Evolutionary conservation across 2,113 vertebrate species (phyloP), one percentile per base, ranked within the genome.

Genomic region (Etheostoma spectabile): DNA sequence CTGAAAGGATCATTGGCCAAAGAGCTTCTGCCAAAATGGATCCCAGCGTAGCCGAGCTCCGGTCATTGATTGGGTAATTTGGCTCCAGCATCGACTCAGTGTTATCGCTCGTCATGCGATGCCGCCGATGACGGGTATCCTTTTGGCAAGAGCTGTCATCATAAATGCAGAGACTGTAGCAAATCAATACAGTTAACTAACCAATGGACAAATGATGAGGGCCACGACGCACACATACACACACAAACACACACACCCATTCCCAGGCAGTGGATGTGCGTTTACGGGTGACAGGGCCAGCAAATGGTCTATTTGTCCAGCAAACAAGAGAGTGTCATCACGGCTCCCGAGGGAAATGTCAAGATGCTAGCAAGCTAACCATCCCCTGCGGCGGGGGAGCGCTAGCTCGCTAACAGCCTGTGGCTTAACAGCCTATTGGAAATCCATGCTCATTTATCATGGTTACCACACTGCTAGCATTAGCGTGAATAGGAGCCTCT

Each of bases 391-490:
- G 59, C 6, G 3, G 60, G 33, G 22, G 16, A 33, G 27, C 6
- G 53, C 63, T 55, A 48, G 69, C 62, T 62, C n/a, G 8, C 80
- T 81, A 82, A 80, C 76, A 64, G 51, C 80, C 48, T 57, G 77
- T 42, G 70, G 60, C 64, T 83, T 56, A 81, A 62, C 68, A 68
- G 79, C 67, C 42, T 56, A 89, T 82, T 85, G 91, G 86, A 90
- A 93, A 93, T 93, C 90, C 69, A 89, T 90, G 71, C 46, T 86
- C 70, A 80, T 89, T 83, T 24, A 89, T 90, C 73, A 76, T 65
- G 51, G 38, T 87, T 80, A 74, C 74, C 92, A 89, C 89, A 90
- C 93, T 81, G 86, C 88, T 83, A 80, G 75, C 65, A 62, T 90
- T 89, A 85, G 85, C 75, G 66, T 78, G 62, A 57, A 75, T 33